Conservation (phyloP, 1,140 invertebrate genomes). For the Polyergus mexicanus region DNA sequence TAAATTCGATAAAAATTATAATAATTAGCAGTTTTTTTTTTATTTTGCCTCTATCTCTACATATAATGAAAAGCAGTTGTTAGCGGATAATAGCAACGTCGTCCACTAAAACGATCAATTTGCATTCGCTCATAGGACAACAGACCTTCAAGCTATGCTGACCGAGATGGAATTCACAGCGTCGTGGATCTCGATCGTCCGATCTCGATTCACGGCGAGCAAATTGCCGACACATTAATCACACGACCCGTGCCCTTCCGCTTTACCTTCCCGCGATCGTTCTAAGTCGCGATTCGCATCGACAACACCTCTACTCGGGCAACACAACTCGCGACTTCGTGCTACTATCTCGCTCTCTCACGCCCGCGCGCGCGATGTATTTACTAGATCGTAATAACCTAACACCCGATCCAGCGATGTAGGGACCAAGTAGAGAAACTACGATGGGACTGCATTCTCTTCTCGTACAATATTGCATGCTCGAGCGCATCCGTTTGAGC, state of each 20-base stretch:
- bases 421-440: slow-evolving; percentile 28
- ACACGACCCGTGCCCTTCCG: slow-evolving; percentile 46
- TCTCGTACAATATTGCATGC: slow-evolving; percentile 66
- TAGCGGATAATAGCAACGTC: slow-evolving; percentile 34
- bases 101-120: slow-evolving; percentile 48
- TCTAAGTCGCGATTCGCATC: slow-evolving; percentile 60
- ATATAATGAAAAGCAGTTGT: slow-evolving; percentile 47
- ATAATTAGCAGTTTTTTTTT: background rate
- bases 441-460: slow-evolving; percentile 28
- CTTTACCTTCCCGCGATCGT: slow-evolving; percentile 55
- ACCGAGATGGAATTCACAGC: slow-evolving; percentile 56
- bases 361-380: slow-evolving; percentile 65
- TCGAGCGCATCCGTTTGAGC: slow-evolving; percentile 49
- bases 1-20: background rate
- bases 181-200: slow-evolving; percentile 53
- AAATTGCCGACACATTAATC: slow-evolving; percentile 72
- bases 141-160: slow-evolving; percentile 58
- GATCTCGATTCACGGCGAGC: slow-evolving; percentile 69
- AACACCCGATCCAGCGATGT: slow-evolving; percentile 53
- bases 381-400: slow-evolving; percentile 72
- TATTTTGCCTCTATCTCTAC: slow-evolving; percentile 16
- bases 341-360: slow-evolving; percentile 10
- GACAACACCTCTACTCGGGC: slow-evolving; percentile 45
- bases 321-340: slow-evolving; percentile 18
- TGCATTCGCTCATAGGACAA: slow-evolving; percentile 46